Conservation (phyloP, 2,888 invertebrate genomes). For the Eupithecia dodoneata region DNA sequence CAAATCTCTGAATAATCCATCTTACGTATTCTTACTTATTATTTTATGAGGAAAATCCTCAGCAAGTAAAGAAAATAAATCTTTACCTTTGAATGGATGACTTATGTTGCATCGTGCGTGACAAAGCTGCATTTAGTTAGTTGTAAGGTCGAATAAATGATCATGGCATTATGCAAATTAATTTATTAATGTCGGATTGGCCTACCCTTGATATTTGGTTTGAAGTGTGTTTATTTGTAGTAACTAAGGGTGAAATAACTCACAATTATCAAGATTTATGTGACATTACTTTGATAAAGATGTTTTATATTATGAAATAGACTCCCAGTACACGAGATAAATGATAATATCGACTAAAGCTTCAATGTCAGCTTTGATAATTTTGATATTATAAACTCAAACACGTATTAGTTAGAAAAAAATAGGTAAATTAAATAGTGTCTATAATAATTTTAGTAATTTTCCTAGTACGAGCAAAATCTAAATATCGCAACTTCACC, state of each 20-base stretch:
- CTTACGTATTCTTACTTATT: neutral
- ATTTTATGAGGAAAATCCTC: neutral
- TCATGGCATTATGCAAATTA: neutral
- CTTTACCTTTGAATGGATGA: neutral
- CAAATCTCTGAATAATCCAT: constrained; percentile 4
- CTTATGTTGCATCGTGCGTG: neutral
- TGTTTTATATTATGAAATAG: no score
- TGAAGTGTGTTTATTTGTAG: neutral
- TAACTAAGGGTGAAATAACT: neutral
- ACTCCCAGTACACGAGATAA: no score
- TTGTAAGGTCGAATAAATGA: neutral
- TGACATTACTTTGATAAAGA: neutral
- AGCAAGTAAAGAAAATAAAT: neutral
- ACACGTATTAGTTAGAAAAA: no score
- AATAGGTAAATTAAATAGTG: no score
- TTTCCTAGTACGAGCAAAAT: neutral
- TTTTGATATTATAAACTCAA: no score
- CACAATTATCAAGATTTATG: neutral
- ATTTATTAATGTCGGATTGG: neutral
- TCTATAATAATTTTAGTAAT: no score
- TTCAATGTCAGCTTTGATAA: neutral
- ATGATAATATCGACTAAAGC: neutral
- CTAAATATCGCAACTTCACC: neutral
- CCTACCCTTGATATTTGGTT: no score
- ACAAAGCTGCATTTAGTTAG: constrained; percentile 1